Evolutionary conservation across 2,797 vertebrate species (phyloP), one percentile per base, ranked within the genome.

Genomic region (Picus viridis): DNA sequence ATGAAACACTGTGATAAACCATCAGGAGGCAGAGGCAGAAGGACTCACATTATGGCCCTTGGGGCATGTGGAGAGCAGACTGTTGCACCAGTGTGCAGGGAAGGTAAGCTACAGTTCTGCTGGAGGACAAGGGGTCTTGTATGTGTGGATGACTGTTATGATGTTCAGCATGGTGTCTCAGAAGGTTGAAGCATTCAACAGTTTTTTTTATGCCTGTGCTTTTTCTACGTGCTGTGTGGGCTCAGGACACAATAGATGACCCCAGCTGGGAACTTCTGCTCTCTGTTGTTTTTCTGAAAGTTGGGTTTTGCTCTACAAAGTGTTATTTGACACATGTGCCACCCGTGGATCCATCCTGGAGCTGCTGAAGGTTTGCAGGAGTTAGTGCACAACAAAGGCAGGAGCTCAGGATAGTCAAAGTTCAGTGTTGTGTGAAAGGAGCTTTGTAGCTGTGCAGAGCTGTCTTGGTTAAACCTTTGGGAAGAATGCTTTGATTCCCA

Each of bases 1-100:
- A 88, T 92, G 68, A 92, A 94, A 89, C 87, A 83, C 53, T 84
- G 61, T 91, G 88, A 95, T 94, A 91, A 43, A 67, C 34, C 11
- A 5, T 9, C 19, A 30, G 8, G 30, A 54, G 39, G 24, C 45
- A 39, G 23, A 57, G 32, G 18, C 19, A 56, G 62, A 34, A 80
- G 27, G 18, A 11, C 41, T 63, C 3, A 1, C 0, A 1, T 39
- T 32, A 1, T 0, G 5, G 57, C 3, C 16, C 4, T 16, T 22
- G 23, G 22, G 30, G 1, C 0, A 0, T 2, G 14, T 15, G 36
- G 32, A 51, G 24, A 34, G 49, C 0, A 0, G 49, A 6, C 16
- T 39, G 11, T 12, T 5, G 8, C 1, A 0, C 30, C 10, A 56
- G 43, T 1, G 0, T 8, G 10, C 9, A 9, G 30, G 32, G 32